A percentile compares a stretch with the other conserved stretches of the same genome.
These are phyloP conservation scores for Illadopsis cleaveri DNA, from an alignment of 2,113 vertebrate genomes.

Conservation along the genomic window DNA sequence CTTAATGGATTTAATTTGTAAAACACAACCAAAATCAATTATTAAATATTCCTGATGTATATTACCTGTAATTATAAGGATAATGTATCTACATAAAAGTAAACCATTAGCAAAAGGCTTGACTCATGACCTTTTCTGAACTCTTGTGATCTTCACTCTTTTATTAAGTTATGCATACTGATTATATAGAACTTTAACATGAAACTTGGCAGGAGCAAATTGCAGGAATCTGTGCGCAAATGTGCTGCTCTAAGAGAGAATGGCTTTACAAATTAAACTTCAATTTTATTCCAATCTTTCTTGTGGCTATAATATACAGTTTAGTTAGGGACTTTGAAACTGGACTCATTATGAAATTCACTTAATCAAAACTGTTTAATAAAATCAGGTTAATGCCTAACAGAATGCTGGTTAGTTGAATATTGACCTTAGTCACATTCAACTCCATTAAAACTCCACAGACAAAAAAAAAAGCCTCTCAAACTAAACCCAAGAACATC, in stretches of 20 bases:
- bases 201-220: neutral
- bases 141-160: neutral
- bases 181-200: neutral
- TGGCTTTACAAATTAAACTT: neutral
- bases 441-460: neutral
- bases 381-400: slow-evolving; percentile 23
- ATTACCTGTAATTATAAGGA: neutral
- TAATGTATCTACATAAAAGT: neutral
- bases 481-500: neutral
- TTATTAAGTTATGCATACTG: neutral
- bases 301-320: neutral
- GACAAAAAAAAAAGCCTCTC: neutral
- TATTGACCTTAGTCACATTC: neutral
- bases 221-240: neutral
- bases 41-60: neutral
- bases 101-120: neutral
- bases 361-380: neutral
- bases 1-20: neutral
- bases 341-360: neutral
- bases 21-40: neutral
- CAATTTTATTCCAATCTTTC: neutral
- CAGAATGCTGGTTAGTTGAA: neutral
- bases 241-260: neutral
- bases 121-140: neutral
- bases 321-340: neutral